Evolutionary conservation across 2,797 vertebrate genomes (phyloP).

Genomic region (Gouania willdenowi): DNA sequence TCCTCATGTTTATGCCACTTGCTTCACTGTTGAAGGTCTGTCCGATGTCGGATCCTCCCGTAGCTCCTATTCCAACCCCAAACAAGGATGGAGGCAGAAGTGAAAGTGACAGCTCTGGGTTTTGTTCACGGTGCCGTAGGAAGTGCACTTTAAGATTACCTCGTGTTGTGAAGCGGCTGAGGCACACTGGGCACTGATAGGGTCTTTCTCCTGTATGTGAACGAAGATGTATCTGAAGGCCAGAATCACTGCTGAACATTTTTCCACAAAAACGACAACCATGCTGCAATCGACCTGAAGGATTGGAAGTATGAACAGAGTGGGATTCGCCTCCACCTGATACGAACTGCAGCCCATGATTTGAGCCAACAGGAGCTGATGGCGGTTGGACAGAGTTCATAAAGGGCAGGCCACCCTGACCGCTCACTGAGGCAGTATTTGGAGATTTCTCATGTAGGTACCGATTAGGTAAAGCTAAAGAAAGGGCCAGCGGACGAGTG

Average conservation of each 20-base stretch:
- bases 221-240: constrained; percentile 88
- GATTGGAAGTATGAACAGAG: constrained; percentile 30
- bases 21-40: constrained; percentile 46
- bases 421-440: constrained; percentile 58
- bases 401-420: constrained; percentile 57
- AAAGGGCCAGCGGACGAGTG: constrained; percentile 63
- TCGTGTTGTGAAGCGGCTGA: constrained; percentile 88
- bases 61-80: constrained; percentile 61
- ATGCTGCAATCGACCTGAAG: constrained; percentile 67
- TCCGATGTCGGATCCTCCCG: constrained; percentile 57
- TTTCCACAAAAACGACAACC: constrained; percentile 88
- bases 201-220: constrained; percentile 91
- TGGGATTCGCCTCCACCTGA: constrained; percentile 41
- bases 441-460: constrained; percentile 74
- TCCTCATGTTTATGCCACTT: constrained; percentile 58
- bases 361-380: constrained; percentile 54
- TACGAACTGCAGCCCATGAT: constrained; percentile 48
- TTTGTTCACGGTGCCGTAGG: constrained; percentile 87
- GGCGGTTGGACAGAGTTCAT: constrained; percentile 57
- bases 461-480: constrained; percentile 68
- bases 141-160: constrained; percentile 93
- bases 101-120: constrained; percentile 88
- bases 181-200: constrained; percentile 89
- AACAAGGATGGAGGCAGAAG: constrained; percentile 87
- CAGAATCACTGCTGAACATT: constrained; percentile 87